Evolutionary conservation across 2,888 invertebrate genomes (phyloP).

Genomic region (Bombyx huttoni): DNA sequence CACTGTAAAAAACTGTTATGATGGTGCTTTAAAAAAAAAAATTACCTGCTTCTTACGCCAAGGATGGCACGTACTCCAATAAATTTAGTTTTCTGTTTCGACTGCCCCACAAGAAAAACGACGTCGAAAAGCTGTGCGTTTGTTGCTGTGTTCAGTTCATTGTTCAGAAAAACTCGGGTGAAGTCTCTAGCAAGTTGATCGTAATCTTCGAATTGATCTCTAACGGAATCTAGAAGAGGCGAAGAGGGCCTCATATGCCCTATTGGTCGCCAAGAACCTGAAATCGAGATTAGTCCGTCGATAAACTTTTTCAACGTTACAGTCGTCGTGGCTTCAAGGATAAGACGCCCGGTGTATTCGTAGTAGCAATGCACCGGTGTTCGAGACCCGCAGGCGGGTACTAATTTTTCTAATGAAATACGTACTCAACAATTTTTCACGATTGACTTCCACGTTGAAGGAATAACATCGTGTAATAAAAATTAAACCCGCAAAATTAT

Average conservation of each 20-base stretch:
- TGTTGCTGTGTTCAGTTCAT: slow-evolving; percentile 81
- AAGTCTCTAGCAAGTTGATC: slow-evolving; percentile 95
- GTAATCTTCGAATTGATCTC: slow-evolving; percentile 95
- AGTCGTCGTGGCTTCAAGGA: too few species aligned
- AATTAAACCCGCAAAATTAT: too few species aligned
- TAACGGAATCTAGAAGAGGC: slow-evolving; percentile 90
- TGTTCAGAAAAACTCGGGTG: slow-evolving; percentile 89
- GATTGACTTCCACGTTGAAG: too few species aligned
- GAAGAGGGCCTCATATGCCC: slow-evolving; percentile 95
- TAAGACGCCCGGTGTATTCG: too few species aligned
- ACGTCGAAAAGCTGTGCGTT: slow-evolving; percentile 92
- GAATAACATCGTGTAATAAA: too few species aligned
- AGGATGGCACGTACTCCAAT: slow-evolving; percentile 93
- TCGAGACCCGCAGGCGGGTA: too few species aligned
- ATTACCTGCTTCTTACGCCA: slow-evolving; percentile 88
- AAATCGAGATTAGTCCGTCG: background rate
- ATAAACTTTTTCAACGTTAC: too few species aligned
- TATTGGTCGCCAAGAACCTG: slow-evolving; percentile 93
- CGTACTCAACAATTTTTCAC: too few species aligned
- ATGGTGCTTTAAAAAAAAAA: background rate
- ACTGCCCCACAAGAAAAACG: slow-evolving; percentile 91
- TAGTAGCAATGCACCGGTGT: too few species aligned
- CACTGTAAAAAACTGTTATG: too few species aligned
- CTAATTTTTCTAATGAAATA: too few species aligned
- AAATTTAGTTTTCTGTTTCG: slow-evolving; percentile 91